Evolutionary conservation across 2,888 invertebrate genomes (phyloP).

Genomic region (Nephrotoma guestfalica): DNA sequence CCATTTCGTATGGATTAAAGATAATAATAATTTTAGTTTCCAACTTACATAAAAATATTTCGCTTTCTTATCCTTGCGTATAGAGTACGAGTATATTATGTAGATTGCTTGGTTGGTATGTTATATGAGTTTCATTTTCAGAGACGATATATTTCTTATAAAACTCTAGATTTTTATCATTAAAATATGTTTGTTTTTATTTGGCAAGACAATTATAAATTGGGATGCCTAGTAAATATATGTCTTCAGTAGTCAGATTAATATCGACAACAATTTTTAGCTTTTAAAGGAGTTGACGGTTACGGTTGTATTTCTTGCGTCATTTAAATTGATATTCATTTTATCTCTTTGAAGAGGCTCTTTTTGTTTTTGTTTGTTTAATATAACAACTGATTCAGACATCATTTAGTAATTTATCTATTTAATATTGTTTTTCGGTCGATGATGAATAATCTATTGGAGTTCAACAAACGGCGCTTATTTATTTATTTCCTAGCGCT

Average conservation of each 20-base stretch:
- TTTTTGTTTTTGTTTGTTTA: too few species aligned
- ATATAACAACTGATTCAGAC: too few species aligned
- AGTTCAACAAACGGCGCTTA: too few species aligned
- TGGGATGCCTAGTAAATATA: not conserved
- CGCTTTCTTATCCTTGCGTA: not conserved
- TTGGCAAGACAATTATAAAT: not conserved
- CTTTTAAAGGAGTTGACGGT: not conserved
- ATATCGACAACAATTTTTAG: not conserved
- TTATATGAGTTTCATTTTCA: not conserved
- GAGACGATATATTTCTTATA: not conserved
- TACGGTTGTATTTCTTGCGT: not conserved
- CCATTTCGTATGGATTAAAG: not conserved
- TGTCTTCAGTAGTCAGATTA: not conserved
- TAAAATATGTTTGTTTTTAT: not conserved
- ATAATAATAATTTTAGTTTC: not conserved
- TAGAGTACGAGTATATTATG: not conserved
- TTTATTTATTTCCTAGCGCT: too few species aligned
- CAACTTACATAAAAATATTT: not conserved
- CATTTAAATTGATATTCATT: not conserved
- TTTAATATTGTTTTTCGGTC: too few species aligned
- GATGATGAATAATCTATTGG: too few species aligned
- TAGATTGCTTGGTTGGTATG: not conserved
- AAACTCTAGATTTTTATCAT: not conserved
- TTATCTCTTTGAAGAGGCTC: too few species aligned
- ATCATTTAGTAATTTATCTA: too few species aligned